Base-by-base conservation (phyloP, 2,113 vertebrate genomes). In the Anhinga rufa region DNA sequence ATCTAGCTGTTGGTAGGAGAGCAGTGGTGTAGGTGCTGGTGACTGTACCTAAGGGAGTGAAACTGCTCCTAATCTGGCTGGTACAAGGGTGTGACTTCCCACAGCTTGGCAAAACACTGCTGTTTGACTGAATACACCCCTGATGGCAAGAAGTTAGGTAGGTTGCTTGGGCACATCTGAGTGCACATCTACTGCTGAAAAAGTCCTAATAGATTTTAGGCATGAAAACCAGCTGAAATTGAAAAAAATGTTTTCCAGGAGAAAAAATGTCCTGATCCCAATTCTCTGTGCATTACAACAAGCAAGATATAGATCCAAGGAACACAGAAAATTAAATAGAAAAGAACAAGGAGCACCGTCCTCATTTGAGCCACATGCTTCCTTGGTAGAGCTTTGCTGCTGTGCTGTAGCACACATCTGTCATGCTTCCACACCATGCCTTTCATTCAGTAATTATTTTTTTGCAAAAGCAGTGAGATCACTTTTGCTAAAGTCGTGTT, bases 341-440 rank as follows among this genome's bases (percentile, higher is more conserved):
- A 77, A 57, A 48, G 44, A 88, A 5, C 6, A 29, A 58, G 82
- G 55, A 84, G 9, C 62, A 32, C 26, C 8, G 1, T 64, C 26
- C 36, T 91, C 52, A 22, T 68, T 12, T 29, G 55, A 60, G 77
- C 57, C 57, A 17, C 0, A 0, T 36, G 52, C 38, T 44, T 32
- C 17, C 26, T 25, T 61, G 62, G 22, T 15, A 29, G 48, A 55
- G 80, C 46, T 62, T 32, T 66, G 46, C 60, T 48, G 52, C 32
- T 83, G 58, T 13, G 8, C 62, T 66, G 32, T 10, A 48, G 80
- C 51, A 69, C 51, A 4, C 9, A 3, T 4, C 12, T 3, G 18
- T 31, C 51, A 10, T 0, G 1, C 3, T n/a, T 62, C 38, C 48
- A 51, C 11, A 13, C 9, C 32, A 4, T 6, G 7, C 10, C 28